Evolutionary conservation across 2,888 invertebrate species (phyloP), one percentile per base, ranked within the genome.

Genomic region (Dermolepida albohirtum): DNA sequence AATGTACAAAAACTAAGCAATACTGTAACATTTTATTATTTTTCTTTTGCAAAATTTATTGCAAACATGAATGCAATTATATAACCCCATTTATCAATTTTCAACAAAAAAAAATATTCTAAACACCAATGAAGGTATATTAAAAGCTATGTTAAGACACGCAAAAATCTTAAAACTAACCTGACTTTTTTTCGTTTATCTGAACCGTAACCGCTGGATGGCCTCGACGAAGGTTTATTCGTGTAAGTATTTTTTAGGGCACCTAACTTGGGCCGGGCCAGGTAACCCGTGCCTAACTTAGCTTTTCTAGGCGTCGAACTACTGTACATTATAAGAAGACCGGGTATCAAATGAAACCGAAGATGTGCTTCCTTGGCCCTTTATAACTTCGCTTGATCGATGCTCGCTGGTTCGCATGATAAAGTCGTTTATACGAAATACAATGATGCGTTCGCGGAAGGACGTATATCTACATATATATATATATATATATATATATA

Each of bases 101-200:
- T n/a, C n/a, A n/a, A n/a, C n/a, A n/a, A 22, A 22, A 22, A 22
- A 22, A 22, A 2, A 22, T 22, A 22, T 22, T 22, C 22, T 22
- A 22, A 22, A 22, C 22, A 22, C n/a, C n/a, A n/a, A n/a, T n/a
- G n/a, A n/a, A 22, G 4, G 2, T 22, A 4, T 2, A 22, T 22
- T 22, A 22, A 22, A 22, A 22, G 2, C 22, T 22, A 22, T 22
- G 1, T 22, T 4, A 4, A 22, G 2, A 4, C 22, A 22, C 22
- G n/a, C 22, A 2, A 22, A 22, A 22, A 22, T 22, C 22, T 22
- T 22, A 12, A 6, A 29, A 59, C 59, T 79, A 77, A 82, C 83
- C 80, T 82, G 50, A 74, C 50, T 73, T 81, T 81, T 70, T 80
- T 82, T 66, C 79, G 78, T 73, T 83, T 83, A 17, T 83, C 83